phyloP scores from a whole-genome alignment of 2,797 vertebrate genomes.

The Streptopelia turtur region DNA sequence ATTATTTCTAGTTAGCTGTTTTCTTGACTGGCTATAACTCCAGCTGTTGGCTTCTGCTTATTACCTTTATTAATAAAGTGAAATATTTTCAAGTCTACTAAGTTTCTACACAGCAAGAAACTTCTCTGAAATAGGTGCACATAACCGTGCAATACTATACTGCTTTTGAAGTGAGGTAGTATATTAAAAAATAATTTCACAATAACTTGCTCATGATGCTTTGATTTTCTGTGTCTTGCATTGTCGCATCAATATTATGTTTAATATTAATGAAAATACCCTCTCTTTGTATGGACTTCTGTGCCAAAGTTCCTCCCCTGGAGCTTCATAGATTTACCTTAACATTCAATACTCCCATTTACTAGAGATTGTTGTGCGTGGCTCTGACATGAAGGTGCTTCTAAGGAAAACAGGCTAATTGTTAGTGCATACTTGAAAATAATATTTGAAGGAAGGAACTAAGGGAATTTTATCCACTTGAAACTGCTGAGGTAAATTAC shows the following conservation, averaged over 20 bases:
- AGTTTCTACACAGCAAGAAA: background rate
- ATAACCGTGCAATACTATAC: background rate
- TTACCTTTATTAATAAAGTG: background rate
- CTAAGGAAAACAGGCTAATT: background rate
- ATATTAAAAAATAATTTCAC: background rate
- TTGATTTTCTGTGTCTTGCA: background rate
- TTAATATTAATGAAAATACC: background rate
- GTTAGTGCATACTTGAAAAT: background rate
- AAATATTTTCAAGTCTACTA: background rate
- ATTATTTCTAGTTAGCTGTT: background rate
- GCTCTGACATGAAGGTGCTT: background rate
- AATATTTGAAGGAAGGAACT: background rate
- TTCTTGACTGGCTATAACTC: background rate
- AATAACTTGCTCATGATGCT: background rate
- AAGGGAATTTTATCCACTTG: background rate
- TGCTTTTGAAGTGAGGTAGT: background rate
- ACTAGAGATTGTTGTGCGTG: background rate
- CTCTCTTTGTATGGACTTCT: background rate
- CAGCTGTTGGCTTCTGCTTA: background rate
- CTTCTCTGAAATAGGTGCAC: background rate
- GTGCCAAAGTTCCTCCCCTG: background rate
- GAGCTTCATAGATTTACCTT: background rate
- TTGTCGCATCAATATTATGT: background rate
- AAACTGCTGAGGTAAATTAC: background rate
- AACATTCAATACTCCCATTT: background rate